Base-by-base conservation (phyloP, 2,113 vertebrate species). In the Triplophysa dalaica region DNA sequence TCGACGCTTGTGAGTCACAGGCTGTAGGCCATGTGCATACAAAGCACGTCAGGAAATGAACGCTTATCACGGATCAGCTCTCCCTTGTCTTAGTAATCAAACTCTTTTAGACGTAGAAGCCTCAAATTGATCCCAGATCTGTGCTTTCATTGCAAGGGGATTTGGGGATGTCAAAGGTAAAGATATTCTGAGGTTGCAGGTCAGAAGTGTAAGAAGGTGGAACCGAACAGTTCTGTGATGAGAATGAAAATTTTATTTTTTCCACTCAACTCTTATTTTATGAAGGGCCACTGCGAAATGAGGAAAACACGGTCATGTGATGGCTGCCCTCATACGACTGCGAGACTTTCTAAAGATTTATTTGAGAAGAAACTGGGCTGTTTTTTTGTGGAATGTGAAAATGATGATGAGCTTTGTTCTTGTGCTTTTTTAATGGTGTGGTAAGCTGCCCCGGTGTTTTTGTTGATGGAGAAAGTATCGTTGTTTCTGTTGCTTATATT, bases 261-360 rank as follows among this genome's bases (percentile, higher is more conserved):
- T 17, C 48, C 29, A 17, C 52, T 3, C 24, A 12, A 65, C 58
- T 67, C 45, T 82, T 38, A 50, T 72, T 79, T 82, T 80, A 79
- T 82, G 64, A 77, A 82, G 22, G 83, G 77, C 67, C 60, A 26
- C 63, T 62, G 81, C 63, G 52, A 8, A 13, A 54, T 43, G 26
- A 75, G 33, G 70, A 70, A 68, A 70, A 73, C 60, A 22, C 12
- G 43, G 22, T 75, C 24, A 77, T 74, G 73, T 72, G 22, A 64
- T 61, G 16, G 22, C 58, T 48, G 38, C 64, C 66, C 67, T 70
- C 54, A 60, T 62, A 63, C 22, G 64, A 43, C 26, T 45, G 19
- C 8, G n/a, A 70, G 66, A 64, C 60, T 22, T 75, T 60, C 48
- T 60, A 41, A 72, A 63, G 43, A 58, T 56, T 22, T 24, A 43